Evolutionary conservation across 2,888 invertebrate genomes (phyloP).

Genomic region (Thyatira batis): DNA sequence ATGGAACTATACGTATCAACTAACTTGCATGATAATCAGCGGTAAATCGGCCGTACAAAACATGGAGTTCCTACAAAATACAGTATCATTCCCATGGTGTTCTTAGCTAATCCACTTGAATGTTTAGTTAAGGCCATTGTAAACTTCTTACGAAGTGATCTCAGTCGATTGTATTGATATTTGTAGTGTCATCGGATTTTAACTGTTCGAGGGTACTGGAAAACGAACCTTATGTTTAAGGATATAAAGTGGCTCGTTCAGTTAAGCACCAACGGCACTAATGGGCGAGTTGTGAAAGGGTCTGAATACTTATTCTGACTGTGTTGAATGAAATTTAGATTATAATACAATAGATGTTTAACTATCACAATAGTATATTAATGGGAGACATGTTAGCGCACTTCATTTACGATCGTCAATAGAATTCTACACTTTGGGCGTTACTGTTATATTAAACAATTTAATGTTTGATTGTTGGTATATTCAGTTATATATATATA

Average conservation of each 20-base stretch:
- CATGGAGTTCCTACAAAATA: neutral
- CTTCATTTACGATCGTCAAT: neutral
- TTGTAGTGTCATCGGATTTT: slow-evolving; percentile 30
- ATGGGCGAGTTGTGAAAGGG: neutral
- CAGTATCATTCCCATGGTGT: slow-evolving; percentile 10
- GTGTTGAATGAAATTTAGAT: neutral
- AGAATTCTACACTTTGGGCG: neutral
- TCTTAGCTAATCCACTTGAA: slow-evolving; percentile 8
- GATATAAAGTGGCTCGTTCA: slow-evolving; percentile 3
- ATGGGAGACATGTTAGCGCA: neutral
- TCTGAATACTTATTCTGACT: neutral
- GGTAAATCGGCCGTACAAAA: too few relatives aligned
- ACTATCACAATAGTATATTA: neutral
- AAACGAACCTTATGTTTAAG: neutral
- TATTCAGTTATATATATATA: too few relatives aligned
- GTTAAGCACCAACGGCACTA: slow-evolving; percentile 8
- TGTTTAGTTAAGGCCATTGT: slow-evolving; percentile 30
- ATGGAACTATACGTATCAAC: neutral
- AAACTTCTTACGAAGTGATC: slow-evolving; percentile 45
- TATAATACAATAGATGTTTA: neutral
- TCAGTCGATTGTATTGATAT: slow-evolving; percentile 49
- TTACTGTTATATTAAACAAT: too few relatives aligned
- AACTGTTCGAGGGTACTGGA: slow-evolving; percentile 12
- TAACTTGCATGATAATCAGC: too few relatives aligned
- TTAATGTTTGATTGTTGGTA: too few relatives aligned